phyloP scores from a whole-genome alignment of 2,797 vertebrate species.

The Novumbra hubbsi region DNA sequence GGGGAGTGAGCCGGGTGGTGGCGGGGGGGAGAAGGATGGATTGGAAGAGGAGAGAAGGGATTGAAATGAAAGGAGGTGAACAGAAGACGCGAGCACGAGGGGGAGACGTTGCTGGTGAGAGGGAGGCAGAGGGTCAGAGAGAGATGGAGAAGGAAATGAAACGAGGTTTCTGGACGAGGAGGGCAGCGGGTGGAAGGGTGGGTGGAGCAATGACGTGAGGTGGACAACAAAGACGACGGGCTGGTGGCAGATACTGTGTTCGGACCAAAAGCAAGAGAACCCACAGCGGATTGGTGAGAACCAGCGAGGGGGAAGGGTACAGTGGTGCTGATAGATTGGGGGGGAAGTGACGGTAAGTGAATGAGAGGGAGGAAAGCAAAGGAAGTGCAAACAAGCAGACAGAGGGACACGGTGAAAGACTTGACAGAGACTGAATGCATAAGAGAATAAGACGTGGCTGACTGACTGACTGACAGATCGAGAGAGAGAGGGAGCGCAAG shows the following conservation, averaged over 20 bases:
- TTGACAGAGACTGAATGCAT: slow-evolving; percentile 52
- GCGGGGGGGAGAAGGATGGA: slow-evolving; percentile 18
- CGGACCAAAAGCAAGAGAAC: background rate
- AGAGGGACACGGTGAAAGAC: slow-evolving; percentile 43
- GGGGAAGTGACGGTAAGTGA: background rate
- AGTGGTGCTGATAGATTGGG: background rate
- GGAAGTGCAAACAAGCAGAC: slow-evolving; percentile 51
- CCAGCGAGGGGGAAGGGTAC: background rate
- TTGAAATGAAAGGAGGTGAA: slow-evolving; percentile 31
- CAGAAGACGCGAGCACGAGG: background rate
- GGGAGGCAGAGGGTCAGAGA: slow-evolving; percentile 32
- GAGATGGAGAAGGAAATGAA: slow-evolving; percentile 28
- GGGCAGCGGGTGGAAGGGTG: slow-evolving; percentile 14
- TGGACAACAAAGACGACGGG: slow-evolving; percentile 11
- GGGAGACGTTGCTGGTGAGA: slow-evolving; percentile 22
- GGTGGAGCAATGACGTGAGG: slow-evolving; percentile 34
- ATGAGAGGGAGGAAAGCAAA: slow-evolving; percentile 1
- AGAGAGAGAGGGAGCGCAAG: slow-evolving; percentile 1
- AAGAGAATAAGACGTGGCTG: slow-evolving; percentile 45
- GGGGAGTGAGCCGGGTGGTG: background rate
- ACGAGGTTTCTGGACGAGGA: background rate
- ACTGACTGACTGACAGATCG: slow-evolving; percentile 54
- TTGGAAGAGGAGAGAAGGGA: slow-evolving; percentile 39
- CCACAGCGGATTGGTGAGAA: background rate
- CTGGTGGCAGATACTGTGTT: background rate